Conservation (phyloP, 2,113 vertebrate species). For the Haemorhous mexicanus region DNA sequence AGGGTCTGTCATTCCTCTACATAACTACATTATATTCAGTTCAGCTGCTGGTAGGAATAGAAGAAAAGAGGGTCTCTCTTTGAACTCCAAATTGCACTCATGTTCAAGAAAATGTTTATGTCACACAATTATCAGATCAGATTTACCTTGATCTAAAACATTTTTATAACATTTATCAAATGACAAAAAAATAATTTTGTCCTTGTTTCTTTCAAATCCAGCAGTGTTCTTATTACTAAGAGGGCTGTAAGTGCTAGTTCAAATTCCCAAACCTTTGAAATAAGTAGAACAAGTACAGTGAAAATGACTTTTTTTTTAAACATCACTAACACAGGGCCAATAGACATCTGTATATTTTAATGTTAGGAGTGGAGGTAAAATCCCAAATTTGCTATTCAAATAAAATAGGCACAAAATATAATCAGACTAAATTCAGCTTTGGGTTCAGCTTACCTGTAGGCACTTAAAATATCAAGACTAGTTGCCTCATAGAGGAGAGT, state of each 20-base stretch:
- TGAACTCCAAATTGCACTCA: not conserved
- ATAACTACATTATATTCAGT: not conserved
- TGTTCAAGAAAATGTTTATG: not conserved
- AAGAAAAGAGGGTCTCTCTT: not conserved
- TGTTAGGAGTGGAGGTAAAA: accelerated
- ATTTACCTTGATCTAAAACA: not conserved
- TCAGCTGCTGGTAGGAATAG: not conserved
- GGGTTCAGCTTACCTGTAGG: not conserved
- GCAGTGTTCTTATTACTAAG: not conserved
- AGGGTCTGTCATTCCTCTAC: not conserved
- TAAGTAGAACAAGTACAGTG: not conserved
- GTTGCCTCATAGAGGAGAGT: not conserved
- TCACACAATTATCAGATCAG: not conserved
- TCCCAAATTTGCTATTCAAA: not conserved
- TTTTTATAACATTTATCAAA: not conserved
- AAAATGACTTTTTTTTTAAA: not conserved
- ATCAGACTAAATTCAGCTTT: not conserved
- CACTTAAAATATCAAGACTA: not conserved
- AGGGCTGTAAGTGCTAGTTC: not conserved
- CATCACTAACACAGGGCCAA: not conserved
- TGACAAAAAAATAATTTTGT: not conserved
- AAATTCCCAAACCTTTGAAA: not conserved
- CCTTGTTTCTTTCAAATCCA: not conserved
- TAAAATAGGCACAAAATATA: not conserved
- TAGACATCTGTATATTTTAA: not conserved